Base-by-base conservation (phyloP, 2,888 invertebrate species). In the Thymelicus acteon region DNA sequence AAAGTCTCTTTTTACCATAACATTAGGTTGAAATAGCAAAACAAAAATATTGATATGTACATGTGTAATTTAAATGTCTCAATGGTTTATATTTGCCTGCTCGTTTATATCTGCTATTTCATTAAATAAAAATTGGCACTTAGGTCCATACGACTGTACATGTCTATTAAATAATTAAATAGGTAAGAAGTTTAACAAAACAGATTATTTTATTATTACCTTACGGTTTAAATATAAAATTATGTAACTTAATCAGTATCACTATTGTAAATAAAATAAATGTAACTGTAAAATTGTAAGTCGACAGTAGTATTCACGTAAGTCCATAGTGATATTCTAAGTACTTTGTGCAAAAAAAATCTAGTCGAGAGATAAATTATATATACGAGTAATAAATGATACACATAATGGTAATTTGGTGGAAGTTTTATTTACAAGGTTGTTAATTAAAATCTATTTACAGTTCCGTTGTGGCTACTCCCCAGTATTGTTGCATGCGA, bases 401-500 rank as follows among this genome's bases (percentile, higher is more conserved):
- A 82, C 75, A 81, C 77, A 86, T 79, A 85, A 85, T 83, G 83
- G 84, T 89, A 86, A 88, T 85, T 82, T 82, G 77, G 77, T 77
- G 77, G 83, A 85, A 84, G 86, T 92, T 91, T 93, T 91, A 92
- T 92, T 93, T 90, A 91, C 90, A 90, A 80, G 74, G 78, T 77
- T 48, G 75, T 65, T 72, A 65, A 75, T 75, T 78, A 75, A 66
- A 61, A 72, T 64, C 72, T 77, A 76, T 81, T 94, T 94, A 97
- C 76, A 98, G 88, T 87, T 97, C 97, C 0, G 97, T 98, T 1
- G 97, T 97, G 13, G 97, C 97, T 60, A 98, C 97, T 65, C 97
- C 97, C 98, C 98, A 98, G 88, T 98, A 98, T 80, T 97, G 97
- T 78, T 97, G 97, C 97, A 98, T 97, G 68, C 98, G 95, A 67